phyloP scores from a whole-genome alignment of 2,113 vertebrate genomes.

The Notothenia rossii region DNA sequence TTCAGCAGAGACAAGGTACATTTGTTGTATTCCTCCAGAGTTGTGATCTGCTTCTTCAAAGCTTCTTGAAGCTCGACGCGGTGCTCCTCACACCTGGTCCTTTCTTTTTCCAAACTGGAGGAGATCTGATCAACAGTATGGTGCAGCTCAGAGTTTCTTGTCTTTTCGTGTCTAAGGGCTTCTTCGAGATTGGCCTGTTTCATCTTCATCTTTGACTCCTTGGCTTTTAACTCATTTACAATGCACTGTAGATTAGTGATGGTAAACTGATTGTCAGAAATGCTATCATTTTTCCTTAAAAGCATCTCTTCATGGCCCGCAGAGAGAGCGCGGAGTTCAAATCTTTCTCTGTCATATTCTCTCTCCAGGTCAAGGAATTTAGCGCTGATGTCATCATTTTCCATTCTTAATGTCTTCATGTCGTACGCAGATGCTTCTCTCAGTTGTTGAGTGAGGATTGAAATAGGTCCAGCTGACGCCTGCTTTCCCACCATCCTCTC shows the following conservation, averaged over 20 bases:
- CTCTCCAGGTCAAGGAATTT: too few relatives aligned
- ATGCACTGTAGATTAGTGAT: not conserved
- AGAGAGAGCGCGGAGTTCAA: not conserved
- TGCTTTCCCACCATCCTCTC: too few relatives aligned
- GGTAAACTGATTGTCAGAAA: not conserved
- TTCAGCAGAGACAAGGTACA: not conserved
- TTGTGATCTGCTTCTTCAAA: not conserved
- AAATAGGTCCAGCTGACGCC: too few relatives aligned
- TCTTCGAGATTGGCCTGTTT: constrained; percentile 12
- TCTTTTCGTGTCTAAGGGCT: constrained; percentile 34
- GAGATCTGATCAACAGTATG: not conserved
- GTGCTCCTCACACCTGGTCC: not conserved
- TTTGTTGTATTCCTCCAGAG: not conserved
- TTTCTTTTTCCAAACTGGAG: not conserved
- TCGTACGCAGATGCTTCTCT: too few relatives aligned
- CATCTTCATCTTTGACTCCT: not conserved
- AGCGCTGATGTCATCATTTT: too few relatives aligned
- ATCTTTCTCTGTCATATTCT: too few relatives aligned
- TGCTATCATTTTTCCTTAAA: not conserved
- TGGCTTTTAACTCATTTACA: not conserved
- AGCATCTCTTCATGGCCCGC: not conserved
- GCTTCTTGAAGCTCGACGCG: not conserved
- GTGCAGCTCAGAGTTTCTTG: not conserved
- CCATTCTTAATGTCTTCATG: too few relatives aligned
- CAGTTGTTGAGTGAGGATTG: too few relatives aligned